A percentile compares a stretch with the other conserved stretches of the same genome.
Evolutionary conservation across 2,888 invertebrate genomes (phyloP).

Genomic region (Drosophila anomelani): DNA sequence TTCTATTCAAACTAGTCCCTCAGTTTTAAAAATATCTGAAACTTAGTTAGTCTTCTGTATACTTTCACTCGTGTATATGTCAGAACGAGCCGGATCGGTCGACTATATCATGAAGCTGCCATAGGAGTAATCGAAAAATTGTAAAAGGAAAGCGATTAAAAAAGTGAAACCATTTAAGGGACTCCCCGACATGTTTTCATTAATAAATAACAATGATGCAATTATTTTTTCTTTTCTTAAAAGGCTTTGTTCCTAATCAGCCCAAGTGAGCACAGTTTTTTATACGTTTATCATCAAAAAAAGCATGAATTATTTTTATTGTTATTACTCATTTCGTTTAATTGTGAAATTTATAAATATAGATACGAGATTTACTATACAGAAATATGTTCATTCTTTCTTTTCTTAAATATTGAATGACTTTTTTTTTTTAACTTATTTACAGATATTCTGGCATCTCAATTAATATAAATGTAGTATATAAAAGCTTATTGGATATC

Average conservation of each 20-base stretch:
- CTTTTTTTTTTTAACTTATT: neutral
- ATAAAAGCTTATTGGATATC: conserved; percentile 6
- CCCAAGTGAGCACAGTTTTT: neutral
- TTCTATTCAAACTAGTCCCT: too few species aligned
- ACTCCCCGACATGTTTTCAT: neutral
- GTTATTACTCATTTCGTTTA: neutral
- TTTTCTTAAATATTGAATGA: neutral
- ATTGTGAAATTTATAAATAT: conserved; percentile 17
- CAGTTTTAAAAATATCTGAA: too few species aligned
- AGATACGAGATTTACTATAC: conserved; percentile 8
- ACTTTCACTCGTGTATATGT: too few species aligned
- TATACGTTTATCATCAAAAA: neutral
- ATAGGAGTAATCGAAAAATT: too few species aligned
- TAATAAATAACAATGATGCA: neutral
- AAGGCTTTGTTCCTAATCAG: conserved; percentile 8
- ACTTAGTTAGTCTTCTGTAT: too few species aligned
- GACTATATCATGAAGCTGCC: too few species aligned
- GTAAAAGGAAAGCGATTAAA: neutral
- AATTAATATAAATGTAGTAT: too few species aligned
- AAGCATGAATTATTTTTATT: neutral
- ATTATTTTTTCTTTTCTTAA: neutral
- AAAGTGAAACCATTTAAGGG: neutral
- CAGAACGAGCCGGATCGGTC: too few species aligned
- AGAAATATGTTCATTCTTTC: neutral
- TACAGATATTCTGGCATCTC: neutral